phyloP scores from a whole-genome alignment of 2,797 vertebrate genomes.

The Apogon talboti region DNA sequence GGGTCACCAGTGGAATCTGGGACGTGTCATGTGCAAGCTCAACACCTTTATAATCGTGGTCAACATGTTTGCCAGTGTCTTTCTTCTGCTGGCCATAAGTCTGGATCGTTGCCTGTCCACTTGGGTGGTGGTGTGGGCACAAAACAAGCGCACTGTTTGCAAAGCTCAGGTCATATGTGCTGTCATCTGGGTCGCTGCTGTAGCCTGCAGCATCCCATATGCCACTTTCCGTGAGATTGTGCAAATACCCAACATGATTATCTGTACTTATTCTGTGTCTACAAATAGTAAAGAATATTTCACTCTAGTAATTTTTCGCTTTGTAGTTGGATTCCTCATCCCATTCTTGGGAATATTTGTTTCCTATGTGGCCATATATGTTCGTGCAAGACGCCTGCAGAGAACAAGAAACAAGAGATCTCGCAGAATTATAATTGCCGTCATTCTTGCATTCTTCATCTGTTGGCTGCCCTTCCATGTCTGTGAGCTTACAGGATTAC shows the following conservation, averaged over 20 bases:
- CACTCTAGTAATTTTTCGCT: slow-evolving; percentile 54
- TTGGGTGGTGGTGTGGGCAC: slow-evolving; percentile 76
- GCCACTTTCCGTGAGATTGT: fast-evolving
- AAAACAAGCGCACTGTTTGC: slow-evolving; percentile 75
- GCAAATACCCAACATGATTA: fast-evolving
- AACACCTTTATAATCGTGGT: slow-evolving; percentile 30
- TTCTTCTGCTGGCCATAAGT: slow-evolving; percentile 75
- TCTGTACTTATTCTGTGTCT: fast-evolving
- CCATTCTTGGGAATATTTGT: slow-evolving; percentile 75
- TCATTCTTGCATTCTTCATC: slow-evolving; percentile 81
- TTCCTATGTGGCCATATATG: slow-evolving; percentile 74
- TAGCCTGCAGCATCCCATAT: slow-evolving; percentile 67
- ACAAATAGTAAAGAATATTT: fast-evolving
- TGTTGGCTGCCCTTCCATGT: slow-evolving; percentile 84
- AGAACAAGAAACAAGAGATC: slow-evolving; percentile 55
- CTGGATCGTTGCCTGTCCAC: slow-evolving; percentile 77
- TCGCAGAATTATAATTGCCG: slow-evolving; percentile 63
- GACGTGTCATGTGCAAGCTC: slow-evolving; percentile 68
- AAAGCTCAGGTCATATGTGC: slow-evolving; percentile 63
- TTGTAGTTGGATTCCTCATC: slow-evolving; percentile 77
- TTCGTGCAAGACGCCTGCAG: slow-evolving; percentile 54
- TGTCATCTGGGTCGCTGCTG: slow-evolving; percentile 64
- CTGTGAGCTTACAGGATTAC: slow-evolving; percentile 18
- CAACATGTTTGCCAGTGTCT: slow-evolving; percentile 80
- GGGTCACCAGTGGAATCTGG: slow-evolving; percentile 54